phyloP scores from a whole-genome alignment of 2,797 vertebrate genomes.

The Mus spretus region DNA sequence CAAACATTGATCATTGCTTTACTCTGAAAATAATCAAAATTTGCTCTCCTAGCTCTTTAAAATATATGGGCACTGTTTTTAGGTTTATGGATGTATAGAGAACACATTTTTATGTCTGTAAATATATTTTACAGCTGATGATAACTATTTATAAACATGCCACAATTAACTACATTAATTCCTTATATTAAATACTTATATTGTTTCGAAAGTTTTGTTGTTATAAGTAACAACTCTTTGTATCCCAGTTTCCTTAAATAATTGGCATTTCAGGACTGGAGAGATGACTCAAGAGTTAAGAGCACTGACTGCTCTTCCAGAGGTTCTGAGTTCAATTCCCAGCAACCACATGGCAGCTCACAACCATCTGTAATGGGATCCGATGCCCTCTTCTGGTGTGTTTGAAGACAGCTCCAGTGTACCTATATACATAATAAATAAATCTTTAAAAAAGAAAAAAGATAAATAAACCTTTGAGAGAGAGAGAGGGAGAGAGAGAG shows the following conservation, averaged over 20 bases:
- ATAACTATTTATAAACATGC: neutral
- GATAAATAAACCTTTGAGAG: too few relatives aligned
- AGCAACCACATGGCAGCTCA: too few relatives aligned
- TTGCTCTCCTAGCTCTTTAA: neutral
- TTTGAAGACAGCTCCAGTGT: too few relatives aligned
- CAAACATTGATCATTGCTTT: constrained; percentile 33
- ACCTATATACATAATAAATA: too few relatives aligned
- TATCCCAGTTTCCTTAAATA: constrained; percentile 47
- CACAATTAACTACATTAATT: constrained; percentile 10
- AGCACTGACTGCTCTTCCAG: too few relatives aligned
- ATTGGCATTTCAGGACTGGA: neutral
- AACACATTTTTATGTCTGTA: constrained; percentile 32
- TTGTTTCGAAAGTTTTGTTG: constrained; percentile 48
- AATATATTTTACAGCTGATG: neutral
- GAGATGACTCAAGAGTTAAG: neutral
- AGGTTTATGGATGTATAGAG: constrained; percentile 47
- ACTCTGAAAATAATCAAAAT: neutral
- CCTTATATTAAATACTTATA: constrained; percentile 18
- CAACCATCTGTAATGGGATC: too few relatives aligned
- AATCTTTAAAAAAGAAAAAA: too few relatives aligned
- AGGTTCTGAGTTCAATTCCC: too few relatives aligned
- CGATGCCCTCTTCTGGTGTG: too few relatives aligned
- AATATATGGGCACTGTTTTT: neutral
- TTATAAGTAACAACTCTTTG: constrained; percentile 43
- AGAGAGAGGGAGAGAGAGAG: too few relatives aligned